These are phyloP conservation scores for Albula goreensis DNA, from an alignment of 2,113 vertebrate genomes.

Conservation along the genomic window DNA sequence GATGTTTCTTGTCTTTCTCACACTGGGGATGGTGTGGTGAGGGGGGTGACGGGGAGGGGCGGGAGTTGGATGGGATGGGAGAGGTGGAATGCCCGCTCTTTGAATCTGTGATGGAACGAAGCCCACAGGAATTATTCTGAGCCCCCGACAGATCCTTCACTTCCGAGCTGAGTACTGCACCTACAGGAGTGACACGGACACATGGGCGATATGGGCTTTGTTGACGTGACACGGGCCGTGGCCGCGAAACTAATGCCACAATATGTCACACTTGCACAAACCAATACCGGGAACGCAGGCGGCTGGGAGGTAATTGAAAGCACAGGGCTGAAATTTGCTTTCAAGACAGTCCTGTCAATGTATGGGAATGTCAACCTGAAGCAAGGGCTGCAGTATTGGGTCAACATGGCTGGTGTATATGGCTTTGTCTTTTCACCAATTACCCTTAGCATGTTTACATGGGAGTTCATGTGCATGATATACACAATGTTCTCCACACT, in stretches of 20 bases:
- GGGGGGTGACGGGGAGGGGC: too few relatives aligned
- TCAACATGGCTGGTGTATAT: background rate
- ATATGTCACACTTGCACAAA: background rate
- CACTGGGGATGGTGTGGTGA: background rate
- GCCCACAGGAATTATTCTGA: slow-evolving; percentile 3
- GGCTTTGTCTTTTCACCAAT: too few relatives aligned
- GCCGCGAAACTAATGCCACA: slow-evolving; percentile 6
- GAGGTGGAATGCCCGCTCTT: background rate
- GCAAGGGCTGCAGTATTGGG: slow-evolving; percentile 43
- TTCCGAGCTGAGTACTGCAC: background rate
- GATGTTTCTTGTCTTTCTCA: background rate
- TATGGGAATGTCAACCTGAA: slow-evolving; percentile 46
- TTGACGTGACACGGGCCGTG: background rate
- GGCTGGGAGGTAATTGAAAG: slow-evolving; percentile 43
- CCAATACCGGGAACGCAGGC: slow-evolving; percentile 27
- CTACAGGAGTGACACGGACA: background rate
- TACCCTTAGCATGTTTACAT: too few relatives aligned
- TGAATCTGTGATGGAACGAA: background rate
- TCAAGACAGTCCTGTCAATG: slow-evolving; percentile 48
- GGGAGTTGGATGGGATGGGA: too few relatives aligned
- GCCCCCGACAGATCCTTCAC: background rate
- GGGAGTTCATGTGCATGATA: too few relatives aligned
- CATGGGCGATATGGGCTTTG: background rate
- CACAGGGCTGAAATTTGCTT: slow-evolving; percentile 47
- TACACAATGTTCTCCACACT: too few relatives aligned